phyloP scores from a whole-genome alignment of 2,797 vertebrate species.

The Coluber constrictor region DNA sequence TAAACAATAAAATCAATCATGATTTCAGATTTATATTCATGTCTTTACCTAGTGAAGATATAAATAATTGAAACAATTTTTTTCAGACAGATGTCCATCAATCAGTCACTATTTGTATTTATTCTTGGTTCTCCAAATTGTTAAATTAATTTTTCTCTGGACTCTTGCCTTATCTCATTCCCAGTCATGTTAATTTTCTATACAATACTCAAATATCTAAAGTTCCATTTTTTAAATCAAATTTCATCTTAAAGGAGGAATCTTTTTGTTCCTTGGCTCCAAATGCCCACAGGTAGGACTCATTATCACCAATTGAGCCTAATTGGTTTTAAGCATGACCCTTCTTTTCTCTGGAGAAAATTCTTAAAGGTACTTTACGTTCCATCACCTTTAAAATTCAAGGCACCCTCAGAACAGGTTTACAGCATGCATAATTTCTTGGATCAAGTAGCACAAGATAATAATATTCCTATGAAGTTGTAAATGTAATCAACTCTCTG shows the following conservation, averaged over 20 bases:
- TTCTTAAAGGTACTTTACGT: neutral
- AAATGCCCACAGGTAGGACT: neutral
- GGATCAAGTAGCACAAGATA: neutral
- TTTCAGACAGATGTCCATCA: neutral
- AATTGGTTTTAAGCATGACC: neutral
- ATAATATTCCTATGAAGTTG: neutral
- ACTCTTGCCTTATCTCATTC: neutral
- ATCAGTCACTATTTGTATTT: neutral
- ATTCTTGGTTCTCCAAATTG: neutral
- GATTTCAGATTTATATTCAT: neutral
- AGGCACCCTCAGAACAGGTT: neutral
- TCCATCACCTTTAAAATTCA: neutral
- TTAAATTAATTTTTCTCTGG: neutral
- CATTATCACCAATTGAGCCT: neutral
- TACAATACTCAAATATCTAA: neutral
- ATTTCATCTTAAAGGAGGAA: neutral
- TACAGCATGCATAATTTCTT: neutral
- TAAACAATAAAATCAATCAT: neutral
- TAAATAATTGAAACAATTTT: neutral
- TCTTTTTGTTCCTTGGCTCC: neutral
- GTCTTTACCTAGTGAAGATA: neutral
- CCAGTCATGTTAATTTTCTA: neutral
- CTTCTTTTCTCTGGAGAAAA: neutral
- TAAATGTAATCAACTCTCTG: neutral
- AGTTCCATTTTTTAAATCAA: neutral